Conservation (phyloP, 2,797 vertebrate species). For the Coendou prehensilis region DNA sequence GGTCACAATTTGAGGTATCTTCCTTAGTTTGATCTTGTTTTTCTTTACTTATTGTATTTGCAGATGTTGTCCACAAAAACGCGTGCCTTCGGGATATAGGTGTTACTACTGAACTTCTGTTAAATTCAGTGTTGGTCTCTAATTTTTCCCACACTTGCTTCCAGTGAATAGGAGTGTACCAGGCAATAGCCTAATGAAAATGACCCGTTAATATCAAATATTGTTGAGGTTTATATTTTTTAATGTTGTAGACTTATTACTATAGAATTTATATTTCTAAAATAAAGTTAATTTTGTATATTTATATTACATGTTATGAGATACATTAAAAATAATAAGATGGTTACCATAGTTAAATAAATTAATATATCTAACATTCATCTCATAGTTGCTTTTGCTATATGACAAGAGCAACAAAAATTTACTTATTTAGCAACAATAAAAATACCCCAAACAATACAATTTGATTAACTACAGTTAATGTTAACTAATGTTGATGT, state of each 20-base stretch:
- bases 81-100: not conserved
- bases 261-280: not conserved
- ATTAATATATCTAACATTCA: not conserved
- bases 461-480: not conserved
- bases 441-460: not conserved
- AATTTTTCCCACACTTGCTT: conserved; percentile 75
- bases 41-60: not conserved
- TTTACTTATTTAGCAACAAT: not conserved
- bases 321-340: not conserved
- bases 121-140: conserved; percentile 59
- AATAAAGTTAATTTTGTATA: not conserved
- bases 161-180: conserved; percentile 84
- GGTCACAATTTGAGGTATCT: not conserved
- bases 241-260: not conserved
- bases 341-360: not conserved
- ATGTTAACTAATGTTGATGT: not conserved
- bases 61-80: conserved; percentile 40
- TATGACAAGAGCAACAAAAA: not conserved
- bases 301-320: not conserved
- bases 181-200: conserved; percentile 85
- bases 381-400: not conserved
- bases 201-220: not conserved
- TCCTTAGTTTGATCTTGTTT: not conserved
- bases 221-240: not conserved
- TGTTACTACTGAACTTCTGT: not conserved